Evolutionary conservation across 2,113 vertebrate genomes (phyloP), one percentile per base, ranked within the genome.

Genomic region (Lucifuga dentata): DNA sequence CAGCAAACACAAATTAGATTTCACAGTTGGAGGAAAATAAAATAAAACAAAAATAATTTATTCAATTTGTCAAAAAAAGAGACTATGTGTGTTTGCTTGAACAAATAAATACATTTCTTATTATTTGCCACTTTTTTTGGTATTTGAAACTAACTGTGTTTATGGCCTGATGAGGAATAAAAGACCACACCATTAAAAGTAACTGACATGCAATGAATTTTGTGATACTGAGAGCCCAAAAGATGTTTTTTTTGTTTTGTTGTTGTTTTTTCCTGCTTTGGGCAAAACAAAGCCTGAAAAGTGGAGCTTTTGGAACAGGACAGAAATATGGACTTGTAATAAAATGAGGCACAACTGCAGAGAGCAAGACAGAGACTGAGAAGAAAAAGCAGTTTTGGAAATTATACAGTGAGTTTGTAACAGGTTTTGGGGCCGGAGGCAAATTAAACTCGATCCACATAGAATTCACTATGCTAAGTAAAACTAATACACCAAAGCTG

Each of bases 371-470:
- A 40, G 23, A 45, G 20, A 62, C 17, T 48, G 6, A 5, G 21
- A 66, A 33, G 43, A 19, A 43, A 32, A 65, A 35, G 48, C 52
- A 53, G 41, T 32, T 51, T 26, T 52, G 50, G 23, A 36, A 29
- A 55, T 67, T 48, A 72, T 29, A 56, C 16, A 62, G 19, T 64
- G 5, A 26, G 16, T 62, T 55, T 52, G 10, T 32, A 62, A 51
- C 58, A 63, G 32, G 33, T 59, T 82, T 74, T 59, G 23, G 16
- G 15, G 15, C 50, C 41, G 2, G 9, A 59, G 24, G 64, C 51
- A 50, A 33, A 59, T 73, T 44, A 44, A 56, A 80, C 39, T 56
- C 20, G 63, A 23, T 55, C 52, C 21, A 24, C 16, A 65, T 16
- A 52, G 49, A 64, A 56, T 81, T 68, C 44, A 41, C 29, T 33